These are phyloP conservation scores for Heterodera schachtii DNA, from an alignment of 1,140 invertebrate species.

Conservation along the genomic window DNA sequence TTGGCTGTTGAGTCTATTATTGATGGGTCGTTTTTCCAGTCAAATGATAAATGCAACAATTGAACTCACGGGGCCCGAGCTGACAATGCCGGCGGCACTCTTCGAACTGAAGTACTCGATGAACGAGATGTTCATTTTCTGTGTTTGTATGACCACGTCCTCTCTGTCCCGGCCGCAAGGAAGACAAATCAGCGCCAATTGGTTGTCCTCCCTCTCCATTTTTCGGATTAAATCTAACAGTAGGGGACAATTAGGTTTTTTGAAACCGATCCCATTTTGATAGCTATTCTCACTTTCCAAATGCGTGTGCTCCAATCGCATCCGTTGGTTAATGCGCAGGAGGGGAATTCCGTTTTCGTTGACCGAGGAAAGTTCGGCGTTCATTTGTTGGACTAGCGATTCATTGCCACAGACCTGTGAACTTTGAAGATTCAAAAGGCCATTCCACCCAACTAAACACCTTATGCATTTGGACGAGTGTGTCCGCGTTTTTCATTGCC, in stretches of 20 bases:
- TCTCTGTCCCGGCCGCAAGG: constrained; percentile 89
- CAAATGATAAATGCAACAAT: background rate
- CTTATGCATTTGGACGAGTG: constrained; percentile 95
- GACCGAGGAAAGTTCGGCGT: constrained; percentile 70
- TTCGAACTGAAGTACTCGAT: constrained; percentile 94
- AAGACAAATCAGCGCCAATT: constrained; percentile 89
- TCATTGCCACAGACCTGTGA: constrained; percentile 84
- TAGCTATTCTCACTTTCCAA: constrained; percentile 79
- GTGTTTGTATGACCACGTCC: constrained; percentile 87
- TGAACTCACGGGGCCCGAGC: constrained; percentile 74
- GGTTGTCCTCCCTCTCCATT: constrained; percentile 83
- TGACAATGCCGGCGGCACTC: constrained; percentile 95
- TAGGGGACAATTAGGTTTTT: constrained; percentile 6
- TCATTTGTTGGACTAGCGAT: constrained; percentile 44
- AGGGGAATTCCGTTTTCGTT: constrained; percentile 75
- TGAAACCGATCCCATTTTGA: background rate
- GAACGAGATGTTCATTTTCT: constrained; percentile 84
- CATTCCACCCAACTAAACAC: constrained; percentile 73
- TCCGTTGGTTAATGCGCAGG: constrained; percentile 88
- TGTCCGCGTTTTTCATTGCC: constrained; percentile 91
- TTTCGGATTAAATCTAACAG: constrained; percentile 35
- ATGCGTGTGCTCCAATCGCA: constrained; percentile 89
- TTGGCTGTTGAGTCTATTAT: constrained; percentile 74
- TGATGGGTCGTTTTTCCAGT: too few species aligned
- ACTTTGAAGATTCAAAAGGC: background rate